Conservation (phyloP, 2,888 invertebrate species). For the Caenorhabditis becei region DNA sequence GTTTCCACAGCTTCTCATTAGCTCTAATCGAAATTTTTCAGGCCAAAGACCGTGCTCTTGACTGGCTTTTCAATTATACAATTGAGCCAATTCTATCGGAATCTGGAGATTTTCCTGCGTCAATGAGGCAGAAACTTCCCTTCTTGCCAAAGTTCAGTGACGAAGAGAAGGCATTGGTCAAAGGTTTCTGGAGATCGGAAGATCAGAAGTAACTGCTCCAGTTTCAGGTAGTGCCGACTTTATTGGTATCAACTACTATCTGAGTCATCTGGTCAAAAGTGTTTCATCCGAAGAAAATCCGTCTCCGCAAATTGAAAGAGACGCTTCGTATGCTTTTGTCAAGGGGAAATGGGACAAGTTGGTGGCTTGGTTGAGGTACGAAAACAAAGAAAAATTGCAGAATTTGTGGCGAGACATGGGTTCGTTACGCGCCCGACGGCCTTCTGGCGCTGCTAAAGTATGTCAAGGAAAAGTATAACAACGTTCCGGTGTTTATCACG, state of each 20-base stretch:
- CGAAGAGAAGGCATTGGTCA: constrained; percentile 57
- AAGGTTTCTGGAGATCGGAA: constrained; percentile 12
- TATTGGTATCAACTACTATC: constrained; percentile 88
- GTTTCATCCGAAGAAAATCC: constrained; percentile 15
- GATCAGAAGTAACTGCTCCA: not conserved
- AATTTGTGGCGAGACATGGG: constrained; percentile 73
- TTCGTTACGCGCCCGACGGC: constrained; percentile 84
- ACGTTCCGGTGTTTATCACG: constrained; percentile 83
- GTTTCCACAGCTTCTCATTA: not conserved
- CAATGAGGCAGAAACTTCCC: constrained; percentile 53
- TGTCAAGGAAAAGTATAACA: constrained; percentile 85
- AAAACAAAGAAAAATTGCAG: constrained; percentile 41
- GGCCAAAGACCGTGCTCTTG: constrained; percentile 49
- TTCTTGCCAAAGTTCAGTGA: constrained; percentile 66
- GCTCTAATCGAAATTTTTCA: constrained; percentile 5
- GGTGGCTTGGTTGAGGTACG: not conserved
- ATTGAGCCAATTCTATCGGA: constrained; percentile 62
- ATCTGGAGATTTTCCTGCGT: constrained; percentile 62
- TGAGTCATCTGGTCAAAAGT: constrained; percentile 29
- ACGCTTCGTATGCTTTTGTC: constrained; percentile 34
- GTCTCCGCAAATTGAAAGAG: constrained; percentile 38
- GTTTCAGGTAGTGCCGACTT: constrained; percentile 86
- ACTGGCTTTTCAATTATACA: constrained; percentile 61
- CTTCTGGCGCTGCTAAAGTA: constrained; percentile 85
- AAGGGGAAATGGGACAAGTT: constrained; percentile 67